Percentiles rank a stretch among this genome's conserved stretches.
These are phyloP conservation scores for Arctopsyche grandis DNA, from an alignment of 1,140 invertebrate genomes.

Conservation along the genomic window DNA sequence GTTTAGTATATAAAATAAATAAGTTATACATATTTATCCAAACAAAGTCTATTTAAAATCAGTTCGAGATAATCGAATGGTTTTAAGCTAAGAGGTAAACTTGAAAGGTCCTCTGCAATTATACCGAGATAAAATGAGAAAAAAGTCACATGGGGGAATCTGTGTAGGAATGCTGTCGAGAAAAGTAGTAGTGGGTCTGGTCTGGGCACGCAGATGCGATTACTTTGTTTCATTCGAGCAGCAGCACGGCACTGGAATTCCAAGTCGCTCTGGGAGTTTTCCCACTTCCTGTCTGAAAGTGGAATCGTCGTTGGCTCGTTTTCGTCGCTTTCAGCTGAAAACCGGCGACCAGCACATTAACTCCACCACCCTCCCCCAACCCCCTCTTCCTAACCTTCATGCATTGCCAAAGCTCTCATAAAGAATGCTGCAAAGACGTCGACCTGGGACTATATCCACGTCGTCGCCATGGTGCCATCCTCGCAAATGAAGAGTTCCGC, in stretches of 20 bases:
- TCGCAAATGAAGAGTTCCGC: neutral
- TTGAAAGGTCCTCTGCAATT: no score
- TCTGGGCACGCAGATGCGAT: neutral
- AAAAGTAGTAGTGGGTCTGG: neutral
- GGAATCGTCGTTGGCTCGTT: neutral
- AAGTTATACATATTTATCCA: no score
- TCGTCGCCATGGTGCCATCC: neutral
- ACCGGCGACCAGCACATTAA: neutral
- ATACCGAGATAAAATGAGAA: neutral
- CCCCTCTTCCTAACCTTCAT: neutral
- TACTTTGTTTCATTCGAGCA: neutral
- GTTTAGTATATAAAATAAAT: no score
- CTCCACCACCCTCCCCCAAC: no score
- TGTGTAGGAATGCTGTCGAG: neutral
- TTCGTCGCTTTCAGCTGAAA: neutral
- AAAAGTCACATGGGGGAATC: neutral
- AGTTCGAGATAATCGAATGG: no score
- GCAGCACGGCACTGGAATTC: neutral
- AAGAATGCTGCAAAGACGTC: neutral
- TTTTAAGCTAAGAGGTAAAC: no score
- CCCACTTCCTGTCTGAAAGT: neutral
- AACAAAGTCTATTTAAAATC: no score
- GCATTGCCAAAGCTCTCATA: neutral
- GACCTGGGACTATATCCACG: no score
- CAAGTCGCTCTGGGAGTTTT: neutral